phyloP scores from a whole-genome alignment of 2,888 invertebrate genomes.

The Griposia aprilina region DNA sequence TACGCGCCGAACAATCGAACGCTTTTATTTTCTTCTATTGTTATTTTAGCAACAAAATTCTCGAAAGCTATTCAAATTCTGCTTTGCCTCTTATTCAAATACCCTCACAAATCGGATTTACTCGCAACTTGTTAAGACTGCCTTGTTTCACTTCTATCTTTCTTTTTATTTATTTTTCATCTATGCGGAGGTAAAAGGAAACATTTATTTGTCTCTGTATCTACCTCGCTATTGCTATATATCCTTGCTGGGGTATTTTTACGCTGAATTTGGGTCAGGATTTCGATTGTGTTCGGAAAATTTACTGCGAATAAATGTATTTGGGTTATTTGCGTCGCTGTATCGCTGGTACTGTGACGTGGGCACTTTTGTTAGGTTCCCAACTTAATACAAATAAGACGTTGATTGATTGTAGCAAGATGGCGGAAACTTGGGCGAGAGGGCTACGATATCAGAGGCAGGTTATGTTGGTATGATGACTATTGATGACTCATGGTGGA shows the following conservation, averaged over 20 bases:
- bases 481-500: not conserved
- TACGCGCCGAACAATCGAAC: conserved; percentile 59
- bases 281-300: conserved; percentile 42
- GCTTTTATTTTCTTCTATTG: conserved; percentile 66
- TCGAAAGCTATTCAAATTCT: conserved; percentile 70
- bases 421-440: not conserved
- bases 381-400: conserved; percentile 42
- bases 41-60: conserved; percentile 69
- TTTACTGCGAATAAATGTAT: conserved; percentile 54
- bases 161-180: conserved; percentile 76
- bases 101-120: conserved; percentile 86
- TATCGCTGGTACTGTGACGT: conserved; percentile 17
- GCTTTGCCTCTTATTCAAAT: conserved; percentile 87
- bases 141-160: conserved; percentile 83
- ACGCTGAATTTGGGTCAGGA: conserved; percentile 58
- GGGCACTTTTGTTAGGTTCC: conserved; percentile 43
- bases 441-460: not conserved
- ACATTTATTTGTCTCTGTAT: conserved; percentile 66
- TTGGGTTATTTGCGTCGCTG: conserved; percentile 33
- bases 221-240: not conserved
- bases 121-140: conserved; percentile 86
- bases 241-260: conserved; percentile 29
- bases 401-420: conserved; percentile 44
- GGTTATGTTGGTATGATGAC: not conserved
- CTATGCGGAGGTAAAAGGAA: conserved; percentile 67